Evolutionary conservation across 2,113 vertebrate species (phyloP).

Genomic region (Tylochromis polylepis): DNA sequence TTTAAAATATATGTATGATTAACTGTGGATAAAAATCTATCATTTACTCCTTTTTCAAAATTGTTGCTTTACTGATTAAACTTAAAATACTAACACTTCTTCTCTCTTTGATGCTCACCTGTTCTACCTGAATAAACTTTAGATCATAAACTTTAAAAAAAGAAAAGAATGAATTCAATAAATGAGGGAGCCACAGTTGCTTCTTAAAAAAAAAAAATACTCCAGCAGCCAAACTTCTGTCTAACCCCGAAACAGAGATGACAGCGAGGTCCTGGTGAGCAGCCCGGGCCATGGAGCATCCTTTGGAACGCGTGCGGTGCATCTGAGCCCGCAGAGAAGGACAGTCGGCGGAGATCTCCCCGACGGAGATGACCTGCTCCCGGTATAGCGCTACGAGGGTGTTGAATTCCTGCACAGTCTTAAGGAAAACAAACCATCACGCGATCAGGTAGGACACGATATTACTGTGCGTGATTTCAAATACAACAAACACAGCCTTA

Average conservation of each 20-base stretch:
- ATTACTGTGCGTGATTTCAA: not conserved
- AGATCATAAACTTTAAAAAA: not conserved
- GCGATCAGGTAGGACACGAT: too few relatives aligned
- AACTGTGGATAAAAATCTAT: not conserved
- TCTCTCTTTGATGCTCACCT: not conserved
- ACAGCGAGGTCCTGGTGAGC: slow-evolving; percentile 89
- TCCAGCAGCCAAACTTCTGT: not conserved
- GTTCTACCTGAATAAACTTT: not conserved
- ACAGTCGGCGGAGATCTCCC: slow-evolving; percentile 86
- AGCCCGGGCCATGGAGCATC: slow-evolving; percentile 87
- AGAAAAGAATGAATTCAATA: not conserved
- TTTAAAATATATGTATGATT: not conserved
- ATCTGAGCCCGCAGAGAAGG: slow-evolving; percentile 85
- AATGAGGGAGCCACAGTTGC: not conserved
- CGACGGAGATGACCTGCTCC: slow-evolving; percentile 94
- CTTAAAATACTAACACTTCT: not conserved
- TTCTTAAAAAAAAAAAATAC: not conserved
- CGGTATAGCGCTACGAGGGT: slow-evolving; percentile 92
- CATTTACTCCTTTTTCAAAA: not conserved
- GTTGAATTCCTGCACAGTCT: slow-evolving; percentile 98
- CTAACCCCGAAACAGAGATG: slow-evolving; percentile 84
- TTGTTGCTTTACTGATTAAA: not conserved
- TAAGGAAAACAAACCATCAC: not conserved
- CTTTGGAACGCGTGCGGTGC: slow-evolving; percentile 87
- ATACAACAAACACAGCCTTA: not conserved